Conservation (phyloP, 2,797 vertebrate species). For the Dallia pectoralis region DNA sequence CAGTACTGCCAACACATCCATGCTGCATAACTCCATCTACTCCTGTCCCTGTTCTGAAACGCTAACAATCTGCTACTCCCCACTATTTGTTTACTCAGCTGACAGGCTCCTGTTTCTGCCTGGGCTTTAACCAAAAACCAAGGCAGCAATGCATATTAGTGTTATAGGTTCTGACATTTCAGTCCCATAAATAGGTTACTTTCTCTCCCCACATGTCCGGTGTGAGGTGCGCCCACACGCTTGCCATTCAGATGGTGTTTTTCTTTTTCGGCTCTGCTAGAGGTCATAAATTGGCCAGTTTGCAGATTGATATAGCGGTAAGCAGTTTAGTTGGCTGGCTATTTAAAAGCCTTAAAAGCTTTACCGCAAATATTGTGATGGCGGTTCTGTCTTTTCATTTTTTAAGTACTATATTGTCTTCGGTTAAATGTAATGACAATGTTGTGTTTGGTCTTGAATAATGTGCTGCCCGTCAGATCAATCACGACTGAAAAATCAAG, state of each 20-base stretch:
- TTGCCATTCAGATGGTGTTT: slow-evolving; percentile 8
- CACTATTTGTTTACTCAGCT: slow-evolving; percentile 3
- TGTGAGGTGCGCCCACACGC: not conserved
- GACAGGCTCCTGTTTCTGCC: not conserved
- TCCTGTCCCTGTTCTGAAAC: not conserved
- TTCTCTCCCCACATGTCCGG: slow-evolving; percentile 47
- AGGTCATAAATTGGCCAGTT: slow-evolving; percentile 3
- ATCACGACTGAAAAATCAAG: slow-evolving; percentile 27
- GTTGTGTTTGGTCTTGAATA: slow-evolving; percentile 17
- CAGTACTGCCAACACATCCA: slow-evolving; percentile 23
- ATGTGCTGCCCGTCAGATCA: slow-evolving; percentile 31
- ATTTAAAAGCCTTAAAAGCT: not conserved
- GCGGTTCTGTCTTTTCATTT: not conserved
- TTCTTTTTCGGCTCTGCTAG: slow-evolving; percentile 4
- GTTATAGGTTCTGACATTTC: not conserved
- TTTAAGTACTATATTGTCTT: not conserved
- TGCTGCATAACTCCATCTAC: slow-evolving; percentile 3
- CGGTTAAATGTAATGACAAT: not conserved
- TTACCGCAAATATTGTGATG: not conserved
- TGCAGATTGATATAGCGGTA: not conserved
- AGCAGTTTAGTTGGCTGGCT: not conserved
- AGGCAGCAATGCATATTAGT: not conserved
- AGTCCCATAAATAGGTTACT: slow-evolving; percentile 23
- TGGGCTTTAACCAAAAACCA: not conserved
- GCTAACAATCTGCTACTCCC: not conserved